These are phyloP conservation scores for Xestoiulus laeticollis DNA, from an alignment of 2,888 invertebrate species.

Conservation along the genomic window DNA sequence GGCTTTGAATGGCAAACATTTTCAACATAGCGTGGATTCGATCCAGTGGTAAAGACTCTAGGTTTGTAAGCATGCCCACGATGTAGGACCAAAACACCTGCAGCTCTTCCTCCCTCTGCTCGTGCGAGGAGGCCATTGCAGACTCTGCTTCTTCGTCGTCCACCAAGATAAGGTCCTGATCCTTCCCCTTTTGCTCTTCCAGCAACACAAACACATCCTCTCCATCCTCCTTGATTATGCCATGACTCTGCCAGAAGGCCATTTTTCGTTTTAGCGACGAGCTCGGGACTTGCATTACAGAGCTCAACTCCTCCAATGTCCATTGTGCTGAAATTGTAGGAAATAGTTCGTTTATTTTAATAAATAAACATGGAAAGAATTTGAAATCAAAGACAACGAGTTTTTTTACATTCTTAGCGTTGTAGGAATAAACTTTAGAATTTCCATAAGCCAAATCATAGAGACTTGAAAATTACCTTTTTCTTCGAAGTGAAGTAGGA, in stretches of 20 bases:
- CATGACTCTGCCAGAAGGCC: constrained; percentile 92
- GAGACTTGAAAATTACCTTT: constrained; percentile 69
- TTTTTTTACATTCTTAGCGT: too few relatives aligned
- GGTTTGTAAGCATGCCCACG: constrained; percentile 94
- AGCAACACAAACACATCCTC: constrained; percentile 64
- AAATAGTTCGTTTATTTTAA: too few relatives aligned
- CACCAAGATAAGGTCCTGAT: constrained; percentile 67
- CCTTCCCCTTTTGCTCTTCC: constrained; percentile 62
- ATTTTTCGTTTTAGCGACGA: constrained; percentile 86
- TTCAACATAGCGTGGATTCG: constrained; percentile 95
- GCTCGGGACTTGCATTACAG: constrained; percentile 85
- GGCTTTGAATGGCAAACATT: constrained; percentile 95
- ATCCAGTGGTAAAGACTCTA: constrained; percentile 89
- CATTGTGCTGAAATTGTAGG: constrained; percentile 76
- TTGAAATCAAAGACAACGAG: too few relatives aligned
- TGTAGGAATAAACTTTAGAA: too few relatives aligned
- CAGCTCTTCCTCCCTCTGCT: constrained; percentile 91
- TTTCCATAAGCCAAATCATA: too few relatives aligned
- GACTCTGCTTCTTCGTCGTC: constrained; percentile 89
- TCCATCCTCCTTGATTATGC: constrained; percentile 64
- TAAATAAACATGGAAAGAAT: not conserved
- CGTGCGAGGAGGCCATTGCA: constrained; percentile 93
- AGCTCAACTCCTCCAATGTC: constrained; percentile 86
- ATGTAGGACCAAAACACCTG: constrained; percentile 98
- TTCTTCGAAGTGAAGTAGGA: constrained; percentile 91